phyloP scores from a whole-genome alignment of 2,113 vertebrate genomes.

The Gasterosteus aculeatus region DNA sequence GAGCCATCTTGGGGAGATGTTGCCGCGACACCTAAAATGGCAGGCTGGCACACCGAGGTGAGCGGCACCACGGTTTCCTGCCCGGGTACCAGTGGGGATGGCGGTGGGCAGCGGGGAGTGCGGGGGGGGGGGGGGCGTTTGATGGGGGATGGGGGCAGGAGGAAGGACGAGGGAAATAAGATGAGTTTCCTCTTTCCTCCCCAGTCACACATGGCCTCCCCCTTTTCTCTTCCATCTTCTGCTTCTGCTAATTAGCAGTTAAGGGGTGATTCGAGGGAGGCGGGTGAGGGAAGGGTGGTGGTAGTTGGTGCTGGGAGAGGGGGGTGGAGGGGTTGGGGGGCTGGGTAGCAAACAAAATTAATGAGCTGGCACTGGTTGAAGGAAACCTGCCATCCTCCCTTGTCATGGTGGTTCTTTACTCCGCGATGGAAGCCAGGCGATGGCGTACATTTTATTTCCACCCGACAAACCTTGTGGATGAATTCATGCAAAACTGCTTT shows the following conservation, averaged over 20 bases:
- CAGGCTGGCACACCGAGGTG: slow-evolving; percentile 81
- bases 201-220: slow-evolving; percentile 75
- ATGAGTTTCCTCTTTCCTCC: slow-evolving; percentile 73
- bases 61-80: slow-evolving; percentile 77
- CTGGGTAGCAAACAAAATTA: slow-evolving; percentile 79
- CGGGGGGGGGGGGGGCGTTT: slow-evolving; percentile 28
- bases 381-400: slow-evolving; percentile 80
- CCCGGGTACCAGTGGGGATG: slow-evolving; percentile 60
- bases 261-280: slow-evolving; percentile 68
- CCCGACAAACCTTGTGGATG: slow-evolving; percentile 28
- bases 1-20: slow-evolving; percentile 83
- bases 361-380: slow-evolving; percentile 82
- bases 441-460: slow-evolving; percentile 42
- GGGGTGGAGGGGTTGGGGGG: slow-evolving; percentile 6
- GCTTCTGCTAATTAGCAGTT: slow-evolving; percentile 82
- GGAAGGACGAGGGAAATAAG: slow-evolving; percentile 53
- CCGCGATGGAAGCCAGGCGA: slow-evolving; percentile 51
- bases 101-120: slow-evolving; percentile 32
- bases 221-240: slow-evolving; percentile 70
- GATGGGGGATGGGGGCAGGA: slow-evolving; percentile 37
- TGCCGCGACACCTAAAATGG: slow-evolving; percentile 81
- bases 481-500: slow-evolving; percentile 47
- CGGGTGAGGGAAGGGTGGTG: slow-evolving; percentile 45
- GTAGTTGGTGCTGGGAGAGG: slow-evolving; percentile 15
- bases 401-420: slow-evolving; percentile 73